Evolutionary conservation across 2,888 invertebrate genomes (phyloP).

Genomic region (Phortica magna): DNA sequence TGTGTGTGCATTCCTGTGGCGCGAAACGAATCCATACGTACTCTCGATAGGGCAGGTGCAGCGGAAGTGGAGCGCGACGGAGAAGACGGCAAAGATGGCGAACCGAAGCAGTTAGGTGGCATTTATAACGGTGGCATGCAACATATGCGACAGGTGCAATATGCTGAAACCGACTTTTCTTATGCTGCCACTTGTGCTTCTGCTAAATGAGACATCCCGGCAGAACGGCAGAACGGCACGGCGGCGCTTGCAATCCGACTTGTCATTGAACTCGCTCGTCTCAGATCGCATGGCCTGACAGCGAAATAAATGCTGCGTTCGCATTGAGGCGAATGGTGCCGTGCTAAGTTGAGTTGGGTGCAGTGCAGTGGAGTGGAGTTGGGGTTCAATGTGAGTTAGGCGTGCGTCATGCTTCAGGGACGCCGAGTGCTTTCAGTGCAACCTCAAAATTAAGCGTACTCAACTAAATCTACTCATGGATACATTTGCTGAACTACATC

Average conservation of each 20-base stretch:
- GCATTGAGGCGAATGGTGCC: neutral
- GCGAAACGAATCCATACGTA: neutral
- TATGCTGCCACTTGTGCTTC: neutral
- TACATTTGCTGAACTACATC: neutral
- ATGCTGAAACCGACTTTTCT: conserved; percentile 2
- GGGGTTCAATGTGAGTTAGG: conserved; percentile 16
- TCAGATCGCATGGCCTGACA: neutral
- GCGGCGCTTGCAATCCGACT: neutral
- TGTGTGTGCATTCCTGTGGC: neutral
- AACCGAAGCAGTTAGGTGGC: neutral
- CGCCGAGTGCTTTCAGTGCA: neutral
- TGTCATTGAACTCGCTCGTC: neutral
- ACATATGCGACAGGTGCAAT: conserved; percentile 19
- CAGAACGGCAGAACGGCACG: neutral
- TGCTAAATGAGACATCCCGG: neutral
- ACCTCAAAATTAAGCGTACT: neutral
- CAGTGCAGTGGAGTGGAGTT: neutral
- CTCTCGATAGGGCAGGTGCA: neutral
- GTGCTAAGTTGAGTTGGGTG: neutral
- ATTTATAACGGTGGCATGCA: conserved; percentile 14
- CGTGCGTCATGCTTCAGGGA: neutral
- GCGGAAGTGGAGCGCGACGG: neutral
- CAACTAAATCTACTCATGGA: conserved; percentile 5
- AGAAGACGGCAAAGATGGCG: neutral
- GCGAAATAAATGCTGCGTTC: conserved; percentile 13